phyloP scores from a whole-genome alignment of 1,140 invertebrate species.

The Cephus cinctus region DNA sequence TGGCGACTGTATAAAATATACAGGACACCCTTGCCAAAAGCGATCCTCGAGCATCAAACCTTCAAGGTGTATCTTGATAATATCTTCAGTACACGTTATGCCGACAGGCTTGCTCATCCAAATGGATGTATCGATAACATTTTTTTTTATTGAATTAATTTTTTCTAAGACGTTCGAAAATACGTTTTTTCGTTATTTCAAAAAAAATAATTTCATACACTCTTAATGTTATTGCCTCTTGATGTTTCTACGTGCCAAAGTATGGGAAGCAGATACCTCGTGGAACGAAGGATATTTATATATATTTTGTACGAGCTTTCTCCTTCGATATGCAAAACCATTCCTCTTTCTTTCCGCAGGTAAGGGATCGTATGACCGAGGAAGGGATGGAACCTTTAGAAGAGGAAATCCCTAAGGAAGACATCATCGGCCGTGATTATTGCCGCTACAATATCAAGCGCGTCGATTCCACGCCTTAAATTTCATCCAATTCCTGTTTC shows the following conservation, averaged over 20 bases:
- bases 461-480: no score
- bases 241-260: slow-evolving; percentile 1
- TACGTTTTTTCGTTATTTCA: slow-evolving; percentile 12
- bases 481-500: no score
- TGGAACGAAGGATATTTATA: not conserved
- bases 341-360: slow-evolving; percentile 33
- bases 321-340: not conserved
- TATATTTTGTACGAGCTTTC: not conserved
- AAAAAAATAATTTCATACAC: slow-evolving; percentile 4
- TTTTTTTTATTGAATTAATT: no score
- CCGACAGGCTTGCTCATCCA: no score
- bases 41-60: slow-evolving; percentile 5
- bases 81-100: no score
- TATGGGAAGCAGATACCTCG: not conserved
- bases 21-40: not conserved
- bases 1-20: slow-evolving; percentile 16
- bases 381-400: slow-evolving; percentile 49
- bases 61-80: no score
- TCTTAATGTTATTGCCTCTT: not conserved
- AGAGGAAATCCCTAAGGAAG: slow-evolving; percentile 48
- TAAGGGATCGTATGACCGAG: slow-evolving; percentile 46
- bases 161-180: no score
- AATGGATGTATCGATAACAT: no score
- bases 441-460: slow-evolving; percentile 49
- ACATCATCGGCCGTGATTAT: slow-evolving; percentile 51